These are phyloP conservation scores for Probaryconus sp. DNA, from an alignment of 1,140 invertebrate species.

Conservation along the genomic window DNA sequence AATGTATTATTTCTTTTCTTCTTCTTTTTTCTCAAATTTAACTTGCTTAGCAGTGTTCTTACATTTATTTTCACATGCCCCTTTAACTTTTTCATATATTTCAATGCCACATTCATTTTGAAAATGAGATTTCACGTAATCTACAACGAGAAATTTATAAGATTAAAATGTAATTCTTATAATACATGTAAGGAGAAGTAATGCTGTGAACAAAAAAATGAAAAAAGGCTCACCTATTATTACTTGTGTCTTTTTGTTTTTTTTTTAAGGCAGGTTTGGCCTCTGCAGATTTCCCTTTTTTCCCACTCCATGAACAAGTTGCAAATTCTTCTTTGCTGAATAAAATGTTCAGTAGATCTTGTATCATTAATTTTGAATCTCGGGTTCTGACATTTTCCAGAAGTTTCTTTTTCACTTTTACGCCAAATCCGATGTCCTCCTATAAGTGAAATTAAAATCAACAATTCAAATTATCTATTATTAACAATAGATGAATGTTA, in stretches of 20 bases:
- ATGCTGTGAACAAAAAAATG: no score
- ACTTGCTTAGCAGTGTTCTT: no score
- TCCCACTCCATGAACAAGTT: background rate
- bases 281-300: background rate
- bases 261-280: background rate
- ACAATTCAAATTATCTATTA: background rate
- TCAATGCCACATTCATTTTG: no score
- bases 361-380: background rate
- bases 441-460: background rate
- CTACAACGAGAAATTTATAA: no score
- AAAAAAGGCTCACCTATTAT: background rate
- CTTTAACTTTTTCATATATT: no score
- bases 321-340: background rate
- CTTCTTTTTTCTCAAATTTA: no score
- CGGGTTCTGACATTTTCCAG: background rate
- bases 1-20: no score
- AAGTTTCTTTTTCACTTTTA: background rate
- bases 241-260: background rate
- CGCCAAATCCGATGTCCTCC: background rate
- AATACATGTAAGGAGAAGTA: no score
- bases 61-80: no score
- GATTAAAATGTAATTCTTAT: no score
- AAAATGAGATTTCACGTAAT: no score
- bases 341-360: background rate
- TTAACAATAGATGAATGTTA: background rate